Conservation (phyloP, 37 sponge, comb jelly and placozoan genomes). For the Hexactinellida sp. region DNA sequence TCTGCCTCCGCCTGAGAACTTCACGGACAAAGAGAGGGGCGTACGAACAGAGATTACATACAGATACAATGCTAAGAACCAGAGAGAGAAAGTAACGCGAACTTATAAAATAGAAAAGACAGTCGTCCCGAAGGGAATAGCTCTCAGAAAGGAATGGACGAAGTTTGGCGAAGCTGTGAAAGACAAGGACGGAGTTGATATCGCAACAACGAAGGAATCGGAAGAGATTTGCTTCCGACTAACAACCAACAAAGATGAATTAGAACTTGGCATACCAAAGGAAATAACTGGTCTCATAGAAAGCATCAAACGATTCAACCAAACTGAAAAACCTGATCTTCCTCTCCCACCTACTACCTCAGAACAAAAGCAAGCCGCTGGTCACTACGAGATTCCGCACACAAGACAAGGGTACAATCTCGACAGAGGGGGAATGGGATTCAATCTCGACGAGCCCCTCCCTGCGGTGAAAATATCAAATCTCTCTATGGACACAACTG, state of each 20-base stretch:
- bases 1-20: background rate
- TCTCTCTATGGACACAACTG: conserved; percentile 5
- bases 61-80: background rate
- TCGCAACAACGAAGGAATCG: background rate
- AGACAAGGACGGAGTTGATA: background rate
- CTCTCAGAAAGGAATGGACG: background rate
- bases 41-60: background rate
- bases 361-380: background rate
- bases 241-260: conserved; percentile 1
- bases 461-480: conserved; percentile 6
- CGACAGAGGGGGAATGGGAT: background rate
- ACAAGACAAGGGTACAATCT: background rate
- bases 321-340: background rate
- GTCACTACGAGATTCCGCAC: background rate
- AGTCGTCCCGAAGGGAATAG: background rate
- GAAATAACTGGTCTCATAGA: background rate
- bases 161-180: background rate
- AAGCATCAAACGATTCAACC: background rate
- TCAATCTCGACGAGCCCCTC: background rate
- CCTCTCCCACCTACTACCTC: background rate
- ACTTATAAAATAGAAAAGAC: background rate
- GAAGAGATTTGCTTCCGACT: background rate
- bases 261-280: background rate
- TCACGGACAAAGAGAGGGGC: background rate
- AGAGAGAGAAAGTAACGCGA: background rate